Percentiles rank a stretch among this genome's conserved stretches.
Conservation (phyloP, 2,888 invertebrate genomes). For the Eumerus sabulonum region DNA sequence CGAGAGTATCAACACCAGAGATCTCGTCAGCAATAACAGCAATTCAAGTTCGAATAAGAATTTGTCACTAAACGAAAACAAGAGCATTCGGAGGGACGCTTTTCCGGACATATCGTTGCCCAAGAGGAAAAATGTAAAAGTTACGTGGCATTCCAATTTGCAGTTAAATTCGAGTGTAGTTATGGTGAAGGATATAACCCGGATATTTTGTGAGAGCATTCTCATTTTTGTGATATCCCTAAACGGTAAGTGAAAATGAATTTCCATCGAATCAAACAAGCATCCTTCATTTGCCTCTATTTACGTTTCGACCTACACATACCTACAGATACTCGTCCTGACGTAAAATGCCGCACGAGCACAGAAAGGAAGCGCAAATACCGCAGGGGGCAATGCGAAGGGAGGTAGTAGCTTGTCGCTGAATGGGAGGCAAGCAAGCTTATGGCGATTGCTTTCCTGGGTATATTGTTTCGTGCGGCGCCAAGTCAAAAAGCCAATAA, state of each 20-base stretch:
- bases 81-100: background rate
- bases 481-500: slow-evolving; percentile 37
- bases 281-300: slow-evolving; percentile 33
- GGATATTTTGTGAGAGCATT: slow-evolving; percentile 66
- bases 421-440: background rate
- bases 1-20: background rate
- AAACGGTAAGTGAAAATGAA: slow-evolving; percentile 66
- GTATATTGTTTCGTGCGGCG: slow-evolving; percentile 9
- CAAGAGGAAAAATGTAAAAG: slow-evolving; percentile 64
- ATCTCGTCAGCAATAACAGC: background rate
- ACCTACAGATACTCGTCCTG: background rate
- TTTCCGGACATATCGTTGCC: slow-evolving; percentile 21
- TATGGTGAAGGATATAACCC: slow-evolving; percentile 67
- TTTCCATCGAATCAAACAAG: slow-evolving; percentile 49
- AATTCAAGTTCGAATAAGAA: too few relatives aligned
- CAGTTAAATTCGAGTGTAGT: slow-evolving; percentile 68
- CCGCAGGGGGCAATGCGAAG: too few relatives aligned
- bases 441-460: background rate
- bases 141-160: slow-evolving; percentile 64
- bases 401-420: too few relatives aligned
- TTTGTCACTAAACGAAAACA: background rate
- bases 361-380: too few relatives aligned
- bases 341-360: too few relatives aligned
- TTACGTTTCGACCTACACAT: slow-evolving; percentile 1
- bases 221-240: slow-evolving; percentile 68